Conservation (phyloP, 2,797 vertebrate genomes). For the Ataeniobius toweri region DNA sequence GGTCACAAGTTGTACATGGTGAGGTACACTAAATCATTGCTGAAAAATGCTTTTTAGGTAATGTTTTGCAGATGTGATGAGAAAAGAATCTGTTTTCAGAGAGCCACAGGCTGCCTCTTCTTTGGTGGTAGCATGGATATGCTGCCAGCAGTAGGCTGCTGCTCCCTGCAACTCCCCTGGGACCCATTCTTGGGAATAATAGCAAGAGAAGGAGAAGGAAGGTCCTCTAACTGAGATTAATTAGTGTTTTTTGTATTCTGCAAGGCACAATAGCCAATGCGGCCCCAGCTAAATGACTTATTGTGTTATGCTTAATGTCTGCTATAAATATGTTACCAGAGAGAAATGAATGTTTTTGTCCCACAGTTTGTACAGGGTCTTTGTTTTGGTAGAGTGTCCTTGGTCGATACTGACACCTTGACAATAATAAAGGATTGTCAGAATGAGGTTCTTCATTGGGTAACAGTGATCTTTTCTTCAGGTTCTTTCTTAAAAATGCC, state of each 20-base stretch:
- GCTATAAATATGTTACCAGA: conserved; percentile 64
- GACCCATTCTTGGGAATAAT: conserved; percentile 72
- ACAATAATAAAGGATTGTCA: conserved; percentile 52
- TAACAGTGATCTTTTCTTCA: conserved; percentile 33
- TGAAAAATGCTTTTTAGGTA: conserved; percentile 12
- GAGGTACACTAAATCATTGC: conserved; percentile 14
- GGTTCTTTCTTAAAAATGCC: conserved; percentile 39
- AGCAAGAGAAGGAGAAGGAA: conserved; percentile 62
- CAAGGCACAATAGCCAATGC: conserved; percentile 69
- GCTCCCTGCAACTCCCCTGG: conserved; percentile 64
- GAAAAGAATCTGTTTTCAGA: conserved; percentile 53
- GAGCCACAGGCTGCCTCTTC: conserved; percentile 52
- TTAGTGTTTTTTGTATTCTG: conserved; percentile 75
- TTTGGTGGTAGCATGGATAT: conserved; percentile 58
- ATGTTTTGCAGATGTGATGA: conserved; percentile 62
- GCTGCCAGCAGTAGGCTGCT: conserved; percentile 67
- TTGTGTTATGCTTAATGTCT: conserved; percentile 68
- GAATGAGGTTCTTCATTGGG: conserved; percentile 38
- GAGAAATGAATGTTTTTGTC: conserved; percentile 55
- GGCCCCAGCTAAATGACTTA: conserved; percentile 68
- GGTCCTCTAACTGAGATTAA: conserved; percentile 79
- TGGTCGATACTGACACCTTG: conserved; percentile 51
- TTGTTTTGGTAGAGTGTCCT: conserved; percentile 60
- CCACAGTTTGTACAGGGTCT: conserved; percentile 37
- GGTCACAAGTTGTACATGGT: background rate